phyloP scores from a whole-genome alignment of 2,797 vertebrate species.

The Centroberyx gerrardi region DNA sequence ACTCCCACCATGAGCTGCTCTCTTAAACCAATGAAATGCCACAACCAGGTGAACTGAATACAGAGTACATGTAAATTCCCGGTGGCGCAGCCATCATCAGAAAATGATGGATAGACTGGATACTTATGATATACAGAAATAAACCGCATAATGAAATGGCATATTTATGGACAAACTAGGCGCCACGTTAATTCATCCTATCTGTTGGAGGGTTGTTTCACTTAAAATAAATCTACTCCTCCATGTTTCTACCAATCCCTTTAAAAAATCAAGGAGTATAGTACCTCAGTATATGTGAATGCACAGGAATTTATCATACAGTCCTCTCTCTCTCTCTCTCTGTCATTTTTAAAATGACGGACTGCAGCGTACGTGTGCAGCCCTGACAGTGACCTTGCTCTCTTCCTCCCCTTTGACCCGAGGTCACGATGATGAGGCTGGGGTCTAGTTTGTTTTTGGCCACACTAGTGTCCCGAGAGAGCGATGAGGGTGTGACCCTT shows the following conservation, averaged over 20 bases:
- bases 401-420: constrained; percentile 54
- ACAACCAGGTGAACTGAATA: constrained; percentile 42
- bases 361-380: constrained; percentile 44
- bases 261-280: background rate
- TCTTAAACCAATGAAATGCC: constrained; percentile 13
- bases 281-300: background rate
- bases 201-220: background rate
- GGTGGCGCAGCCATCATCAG: background rate
- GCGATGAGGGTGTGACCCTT: constrained; percentile 62
- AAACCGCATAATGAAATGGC: background rate
- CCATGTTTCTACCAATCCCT: background rate
- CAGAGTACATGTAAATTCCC: constrained; percentile 25
- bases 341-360: constrained; percentile 25
- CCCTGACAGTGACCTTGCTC: constrained; percentile 38
- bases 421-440: constrained; percentile 51
- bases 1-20: constrained; percentile 62
- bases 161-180: constrained; percentile 7
- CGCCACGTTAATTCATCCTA: background rate
- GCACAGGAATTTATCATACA: constrained; percentile 3
- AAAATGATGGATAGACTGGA: constrained; percentile 16
- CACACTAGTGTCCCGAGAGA: constrained; percentile 59
- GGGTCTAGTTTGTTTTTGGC: constrained; percentile 55
- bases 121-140: constrained; percentile 19
- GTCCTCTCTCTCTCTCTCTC: background rate
- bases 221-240: background rate